Evolutionary conservation across 2,888 invertebrate genomes (phyloP).

Genomic region (Epinotia demarniana): DNA sequence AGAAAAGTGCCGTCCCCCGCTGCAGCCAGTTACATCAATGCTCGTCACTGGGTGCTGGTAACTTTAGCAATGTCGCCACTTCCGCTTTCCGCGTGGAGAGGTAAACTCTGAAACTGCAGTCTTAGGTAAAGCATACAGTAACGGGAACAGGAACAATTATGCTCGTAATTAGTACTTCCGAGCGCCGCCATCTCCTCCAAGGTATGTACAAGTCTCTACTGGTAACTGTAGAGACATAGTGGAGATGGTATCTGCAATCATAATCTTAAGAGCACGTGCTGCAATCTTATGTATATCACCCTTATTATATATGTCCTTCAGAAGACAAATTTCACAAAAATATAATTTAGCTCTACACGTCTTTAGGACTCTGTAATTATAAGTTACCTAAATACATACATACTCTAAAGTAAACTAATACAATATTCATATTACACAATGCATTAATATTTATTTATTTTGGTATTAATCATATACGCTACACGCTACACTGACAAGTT

Average conservation of each 20-base stretch:
- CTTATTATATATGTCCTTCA: too few species aligned
- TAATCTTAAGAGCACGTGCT: background rate
- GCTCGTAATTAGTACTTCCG: background rate
- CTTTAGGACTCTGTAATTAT: too few species aligned
- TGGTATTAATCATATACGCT: too few species aligned
- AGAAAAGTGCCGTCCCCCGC: constrained; percentile 73
- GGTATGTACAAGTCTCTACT: background rate
- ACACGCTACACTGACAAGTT: too few species aligned
- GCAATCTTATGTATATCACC: too few species aligned
- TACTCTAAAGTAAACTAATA: too few species aligned
- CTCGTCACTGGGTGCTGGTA: constrained; percentile 47
- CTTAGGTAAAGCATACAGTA: background rate
- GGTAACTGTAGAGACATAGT: background rate
- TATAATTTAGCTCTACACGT: too few species aligned
- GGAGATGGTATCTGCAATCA: background rate
- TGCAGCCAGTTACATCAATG: constrained; percentile 74
- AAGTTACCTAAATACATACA: too few species aligned
- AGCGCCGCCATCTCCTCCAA: background rate
- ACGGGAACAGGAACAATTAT: background rate
- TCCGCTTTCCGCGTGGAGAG: constrained; percentile 60
- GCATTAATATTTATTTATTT: too few species aligned
- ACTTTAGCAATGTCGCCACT: constrained; percentile 53
- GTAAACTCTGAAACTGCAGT: constrained; percentile 8
- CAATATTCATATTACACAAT: too few species aligned
- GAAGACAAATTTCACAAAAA: too few species aligned